Percentiles rank a stretch among this genome's conserved stretches.
Conservation (phyloP, 2,797 vertebrate species). For the Sphenopsis melanotis region DNA sequence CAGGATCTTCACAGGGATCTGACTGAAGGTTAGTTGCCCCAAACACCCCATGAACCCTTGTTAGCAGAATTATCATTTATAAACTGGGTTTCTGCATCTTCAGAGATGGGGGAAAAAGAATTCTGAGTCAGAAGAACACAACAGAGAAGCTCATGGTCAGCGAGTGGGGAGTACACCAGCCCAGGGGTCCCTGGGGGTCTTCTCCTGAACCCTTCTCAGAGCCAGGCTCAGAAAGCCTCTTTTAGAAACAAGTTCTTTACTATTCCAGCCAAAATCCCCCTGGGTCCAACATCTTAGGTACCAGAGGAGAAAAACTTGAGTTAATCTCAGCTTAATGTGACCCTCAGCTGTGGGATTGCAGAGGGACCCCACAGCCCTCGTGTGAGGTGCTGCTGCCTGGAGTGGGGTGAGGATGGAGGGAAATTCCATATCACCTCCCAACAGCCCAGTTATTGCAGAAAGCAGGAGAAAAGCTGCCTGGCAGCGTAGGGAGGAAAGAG, state of each 20-base stretch:
- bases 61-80: accelerated
- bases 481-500: background rate
- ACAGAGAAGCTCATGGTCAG: background rate
- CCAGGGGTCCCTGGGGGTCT: accelerated
- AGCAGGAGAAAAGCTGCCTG: background rate
- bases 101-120: accelerated
- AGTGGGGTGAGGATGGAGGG: accelerated
- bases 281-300: background rate
- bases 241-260: background rate
- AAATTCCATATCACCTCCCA: accelerated
- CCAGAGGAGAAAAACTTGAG: background rate
- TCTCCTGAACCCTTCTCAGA: background rate
- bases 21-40: background rate
- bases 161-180: accelerated
- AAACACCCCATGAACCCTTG: accelerated
- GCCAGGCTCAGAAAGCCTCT: background rate
- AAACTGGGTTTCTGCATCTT: background rate
- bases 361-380: accelerated
- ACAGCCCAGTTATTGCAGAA: accelerated
- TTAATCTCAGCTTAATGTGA: background rate
- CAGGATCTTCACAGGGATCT: accelerated
- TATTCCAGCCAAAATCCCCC: background rate
- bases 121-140: background rate
- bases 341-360: accelerated
- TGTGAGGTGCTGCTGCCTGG: accelerated